Evolutionary conservation across 2,888 invertebrate genomes (phyloP).

Genomic region (Sinhomidia bicolor): DNA sequence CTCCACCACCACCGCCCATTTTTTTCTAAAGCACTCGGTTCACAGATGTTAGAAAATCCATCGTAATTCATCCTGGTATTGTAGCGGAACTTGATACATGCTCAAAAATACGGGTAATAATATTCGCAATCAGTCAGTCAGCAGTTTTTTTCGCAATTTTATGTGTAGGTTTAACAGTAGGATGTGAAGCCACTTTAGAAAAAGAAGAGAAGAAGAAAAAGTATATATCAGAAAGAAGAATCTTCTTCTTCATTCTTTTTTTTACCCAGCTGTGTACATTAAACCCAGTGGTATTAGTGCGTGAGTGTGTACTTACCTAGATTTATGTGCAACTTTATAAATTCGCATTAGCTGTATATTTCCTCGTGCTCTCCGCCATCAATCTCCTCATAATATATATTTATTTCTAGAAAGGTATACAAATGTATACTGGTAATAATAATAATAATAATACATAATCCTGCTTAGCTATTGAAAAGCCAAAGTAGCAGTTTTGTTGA

Average conservation of each 20-base stretch:
- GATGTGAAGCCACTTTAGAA: neutral
- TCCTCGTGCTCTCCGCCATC: slow-evolving; percentile 27
- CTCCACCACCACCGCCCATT: neutral
- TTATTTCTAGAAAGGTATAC: neutral
- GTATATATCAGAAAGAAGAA: too few species aligned
- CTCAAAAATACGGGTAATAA: slow-evolving; percentile 46
- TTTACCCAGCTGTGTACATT: slow-evolving; percentile 18
- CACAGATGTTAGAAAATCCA: slow-evolving; percentile 62
- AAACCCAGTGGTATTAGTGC: slow-evolving; percentile 13
- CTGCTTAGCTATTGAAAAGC: slow-evolving; percentile 2
- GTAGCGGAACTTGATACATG: slow-evolving; percentile 2
- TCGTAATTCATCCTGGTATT: slow-evolving; percentile 56
- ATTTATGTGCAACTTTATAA: slow-evolving; percentile 50
- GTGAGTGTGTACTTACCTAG: slow-evolving; percentile 26
- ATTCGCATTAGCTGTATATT: slow-evolving; percentile 58
- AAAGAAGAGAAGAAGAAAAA: too few species aligned
- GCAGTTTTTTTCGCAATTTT: neutral
- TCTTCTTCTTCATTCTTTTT: too few species aligned
- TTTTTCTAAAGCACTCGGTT: neutral
- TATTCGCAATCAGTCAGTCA: slow-evolving; percentile 47
- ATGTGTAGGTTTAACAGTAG: neutral
- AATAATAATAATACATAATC: too few species aligned
- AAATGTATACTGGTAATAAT: neutral
- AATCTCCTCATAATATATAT: neutral
- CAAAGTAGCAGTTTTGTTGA: slow-evolving; percentile 5